Evolutionary conservation across 2,888 invertebrate genomes (phyloP).

Genomic region (Sympetrum striolatum): DNA sequence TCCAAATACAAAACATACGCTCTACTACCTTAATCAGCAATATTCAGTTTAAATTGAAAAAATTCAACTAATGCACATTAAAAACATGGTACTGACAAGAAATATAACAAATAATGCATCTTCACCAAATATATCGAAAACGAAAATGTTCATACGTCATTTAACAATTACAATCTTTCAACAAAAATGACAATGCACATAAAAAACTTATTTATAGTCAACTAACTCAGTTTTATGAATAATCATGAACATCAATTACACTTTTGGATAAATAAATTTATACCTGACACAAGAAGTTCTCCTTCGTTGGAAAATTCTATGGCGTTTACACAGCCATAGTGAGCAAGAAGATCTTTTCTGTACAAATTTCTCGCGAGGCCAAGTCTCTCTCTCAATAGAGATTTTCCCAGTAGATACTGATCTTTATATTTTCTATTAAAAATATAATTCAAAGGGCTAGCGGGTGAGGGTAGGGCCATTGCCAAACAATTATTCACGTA

Average conservation of each 20-base stretch:
- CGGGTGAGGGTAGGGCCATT: constrained; percentile 61
- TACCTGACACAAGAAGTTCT: constrained; percentile 87
- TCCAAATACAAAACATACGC: too few species aligned
- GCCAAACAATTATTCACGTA: constrained; percentile 35
- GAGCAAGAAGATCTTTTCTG: constrained; percentile 83
- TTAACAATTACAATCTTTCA: neutral
- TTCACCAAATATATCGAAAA: too few species aligned
- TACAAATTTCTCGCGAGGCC: constrained; percentile 76
- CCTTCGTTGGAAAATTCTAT: constrained; percentile 92
- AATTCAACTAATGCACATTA: neutral
- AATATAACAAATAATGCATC: neutral
- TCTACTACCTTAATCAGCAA: too few species aligned
- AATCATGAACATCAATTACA: constrained; percentile 46
- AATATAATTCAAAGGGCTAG: constrained; percentile 69
- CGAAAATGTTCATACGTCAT: neutral
- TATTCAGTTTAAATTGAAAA: too few species aligned
- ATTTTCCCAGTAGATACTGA: constrained; percentile 65
- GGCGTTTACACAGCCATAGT: constrained; percentile 96
- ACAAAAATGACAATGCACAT: constrained; percentile 13
- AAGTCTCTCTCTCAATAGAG: constrained; percentile 68
- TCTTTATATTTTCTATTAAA: constrained; percentile 69
- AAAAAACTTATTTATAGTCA: neutral
- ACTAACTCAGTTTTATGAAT: constrained; percentile 42
- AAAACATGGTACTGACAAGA: neutral
- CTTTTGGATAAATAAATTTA: constrained; percentile 51